phyloP scores from a whole-genome alignment of 1,140 invertebrate species.

The Scaptomyza montana region DNA sequence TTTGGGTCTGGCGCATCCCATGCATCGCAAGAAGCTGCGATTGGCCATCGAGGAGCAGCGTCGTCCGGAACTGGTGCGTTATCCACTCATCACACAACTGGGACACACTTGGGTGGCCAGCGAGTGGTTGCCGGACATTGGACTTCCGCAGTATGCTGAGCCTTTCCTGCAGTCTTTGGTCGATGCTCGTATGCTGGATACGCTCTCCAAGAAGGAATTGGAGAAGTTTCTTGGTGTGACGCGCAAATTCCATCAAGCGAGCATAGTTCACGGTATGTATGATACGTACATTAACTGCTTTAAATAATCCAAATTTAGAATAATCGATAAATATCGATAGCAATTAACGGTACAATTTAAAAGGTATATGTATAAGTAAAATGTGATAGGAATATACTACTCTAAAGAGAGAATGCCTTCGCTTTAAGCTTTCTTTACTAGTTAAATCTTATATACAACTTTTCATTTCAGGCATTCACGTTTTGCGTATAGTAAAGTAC shows the following conservation, averaged over 20 bases:
- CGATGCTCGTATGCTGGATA: slow-evolving; percentile 95
- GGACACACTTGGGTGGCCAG: slow-evolving; percentile 96
- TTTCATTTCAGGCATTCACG: slow-evolving; percentile 87
- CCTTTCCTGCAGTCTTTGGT: slow-evolving; percentile 95
- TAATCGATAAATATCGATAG: slow-evolving; percentile 2
- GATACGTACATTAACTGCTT: no score
- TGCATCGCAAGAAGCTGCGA: slow-evolving; percentile 96
- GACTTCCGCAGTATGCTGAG: slow-evolving; percentile 94
- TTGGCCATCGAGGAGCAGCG: slow-evolving; percentile 96
- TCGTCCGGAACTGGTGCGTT: slow-evolving; percentile 92
- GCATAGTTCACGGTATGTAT: slow-evolving; percentile 91
- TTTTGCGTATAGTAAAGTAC: slow-evolving; percentile 95
- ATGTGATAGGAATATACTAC: no score
- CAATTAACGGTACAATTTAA: background rate
- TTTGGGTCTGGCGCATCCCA: slow-evolving; percentile 93
- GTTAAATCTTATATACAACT: background rate
- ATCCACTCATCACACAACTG: slow-evolving; percentile 93
- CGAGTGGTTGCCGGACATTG: slow-evolving; percentile 95
- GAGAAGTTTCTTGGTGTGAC: slow-evolving; percentile 96
- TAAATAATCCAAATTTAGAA: no score
- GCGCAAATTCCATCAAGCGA: slow-evolving; percentile 96
- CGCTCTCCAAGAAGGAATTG: slow-evolving; percentile 95
- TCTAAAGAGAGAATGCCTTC: no score
- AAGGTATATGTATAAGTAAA: no score
- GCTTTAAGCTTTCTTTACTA: no score